Conservation (phyloP, 2,113 vertebrate genomes). For the Nestor notabilis region DNA sequence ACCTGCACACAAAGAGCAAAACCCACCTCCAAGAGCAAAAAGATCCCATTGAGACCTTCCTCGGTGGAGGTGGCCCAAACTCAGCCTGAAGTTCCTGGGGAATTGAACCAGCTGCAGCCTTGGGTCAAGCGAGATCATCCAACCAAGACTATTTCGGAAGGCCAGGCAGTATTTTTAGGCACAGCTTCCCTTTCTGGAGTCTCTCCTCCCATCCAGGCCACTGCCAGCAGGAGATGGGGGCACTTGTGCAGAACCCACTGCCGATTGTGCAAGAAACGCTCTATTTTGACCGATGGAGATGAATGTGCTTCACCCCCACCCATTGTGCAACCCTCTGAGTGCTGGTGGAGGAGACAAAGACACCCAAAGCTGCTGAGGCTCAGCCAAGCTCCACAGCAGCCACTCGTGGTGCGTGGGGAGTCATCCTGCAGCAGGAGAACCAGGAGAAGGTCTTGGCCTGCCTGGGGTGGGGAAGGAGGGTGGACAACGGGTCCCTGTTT, state of each 20-base stretch:
- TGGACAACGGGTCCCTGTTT: rapidly evolving
- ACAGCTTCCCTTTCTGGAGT: neutral
- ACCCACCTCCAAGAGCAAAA: neutral
- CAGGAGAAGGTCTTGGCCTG: neutral
- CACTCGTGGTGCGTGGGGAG: rapidly evolving
- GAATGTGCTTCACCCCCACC: neutral
- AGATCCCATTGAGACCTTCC: neutral
- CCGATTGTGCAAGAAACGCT: neutral
- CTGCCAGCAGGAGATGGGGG: neutral
- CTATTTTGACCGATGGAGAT: neutral
- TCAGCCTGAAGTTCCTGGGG: rapidly evolving
- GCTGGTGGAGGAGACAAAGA: neutral
- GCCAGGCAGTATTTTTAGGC: neutral
- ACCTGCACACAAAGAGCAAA: rapidly evolving
- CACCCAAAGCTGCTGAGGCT: neutral
- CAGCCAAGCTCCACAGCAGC: neutral
- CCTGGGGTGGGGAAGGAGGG: neutral
- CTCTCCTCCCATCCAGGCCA: neutral
- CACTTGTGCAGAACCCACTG: neutral
- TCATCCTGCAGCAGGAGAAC: neutral
- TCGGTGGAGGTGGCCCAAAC: neutral
- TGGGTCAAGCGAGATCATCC: neutral
- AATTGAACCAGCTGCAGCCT: neutral
- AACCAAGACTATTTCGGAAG: neutral
- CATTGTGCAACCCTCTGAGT: neutral